Evolutionary conservation across 1,140 invertebrate species (phyloP), one percentile per base, ranked within the genome.

Genomic region (Drosophila hydei): DNA sequence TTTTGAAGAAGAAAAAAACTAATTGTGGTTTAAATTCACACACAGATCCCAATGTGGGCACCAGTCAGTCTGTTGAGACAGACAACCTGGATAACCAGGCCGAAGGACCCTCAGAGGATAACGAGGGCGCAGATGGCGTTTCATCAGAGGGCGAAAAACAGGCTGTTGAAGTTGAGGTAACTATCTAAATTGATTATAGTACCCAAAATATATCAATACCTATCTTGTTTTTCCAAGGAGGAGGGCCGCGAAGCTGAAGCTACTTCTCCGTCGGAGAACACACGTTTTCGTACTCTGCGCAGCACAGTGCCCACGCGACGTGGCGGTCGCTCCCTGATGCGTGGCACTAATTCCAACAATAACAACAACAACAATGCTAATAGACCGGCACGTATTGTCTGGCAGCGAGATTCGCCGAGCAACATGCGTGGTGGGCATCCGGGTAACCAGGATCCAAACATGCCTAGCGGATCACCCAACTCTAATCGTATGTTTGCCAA

Each of bases 161-260:
- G 70, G 87, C 91, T 11, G 93, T 93, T 64, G 93, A 94, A 62
- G 93, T 93, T 45, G 91, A 91, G 63, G 83, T 90, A 69, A 30
- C 11, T 11, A 4, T 12, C 11, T 1, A 19, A 2, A 18, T n/a
- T 16, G 9, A 18, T 27, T 43, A 30, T 14, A 21, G 1, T 42
- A 47, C 18, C 11, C 11, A 4, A 14, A 54, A 14, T 16, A n/a
- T 6, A 47, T 11, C 14, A 30, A 40, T 40, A 0, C 19, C 6
- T n/a, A n/a, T 30, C 18, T 38, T n/a, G 2, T 9, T n/a, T 18
- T 40, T 11, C 8, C 2, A 91, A 93, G 23, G 94, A 95, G 79
- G 95, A 96, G 68, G 94, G 94, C 8, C 93, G 94, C 21, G 95
- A 95, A 80, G 94, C 94, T 4, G 95, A 95, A 91, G 95, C 94